Conservation (phyloP, 2,888 invertebrate species). For the Drosophila neonasuta region DNA sequence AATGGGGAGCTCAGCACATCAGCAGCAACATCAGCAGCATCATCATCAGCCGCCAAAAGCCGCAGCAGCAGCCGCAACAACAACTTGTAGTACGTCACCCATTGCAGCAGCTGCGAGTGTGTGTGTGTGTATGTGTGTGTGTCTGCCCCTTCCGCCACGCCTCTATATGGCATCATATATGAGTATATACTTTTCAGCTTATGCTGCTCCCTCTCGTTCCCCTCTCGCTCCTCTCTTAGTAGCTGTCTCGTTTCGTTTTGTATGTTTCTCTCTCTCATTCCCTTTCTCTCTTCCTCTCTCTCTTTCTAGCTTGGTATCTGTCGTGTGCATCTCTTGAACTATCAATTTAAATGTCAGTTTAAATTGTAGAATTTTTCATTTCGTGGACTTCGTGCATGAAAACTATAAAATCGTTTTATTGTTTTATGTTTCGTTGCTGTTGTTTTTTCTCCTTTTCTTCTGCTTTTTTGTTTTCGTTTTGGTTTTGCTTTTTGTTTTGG, state of each 20-base stretch:
- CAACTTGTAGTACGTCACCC: slow-evolving; percentile 53
- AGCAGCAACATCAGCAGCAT: slow-evolving; percentile 48
- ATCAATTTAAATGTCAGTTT: slow-evolving; percentile 81
- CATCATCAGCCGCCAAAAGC: slow-evolving; percentile 46
- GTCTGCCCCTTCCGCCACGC: slow-evolving; percentile 43
- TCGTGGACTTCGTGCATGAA: slow-evolving; percentile 78
- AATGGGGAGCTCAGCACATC: slow-evolving; percentile 43
- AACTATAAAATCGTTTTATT: slow-evolving; percentile 76
- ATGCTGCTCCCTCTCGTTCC: slow-evolving; percentile 10
- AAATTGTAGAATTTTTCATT: slow-evolving; percentile 80
- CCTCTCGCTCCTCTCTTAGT: background rate
- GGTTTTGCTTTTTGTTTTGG: slow-evolving; percentile 29
- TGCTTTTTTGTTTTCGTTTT: slow-evolving; percentile 19
- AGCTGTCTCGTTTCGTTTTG: slow-evolving; percentile 14
- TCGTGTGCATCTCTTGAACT: slow-evolving; percentile 81
- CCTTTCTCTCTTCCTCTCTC: background rate
- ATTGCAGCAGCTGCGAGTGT: slow-evolving; percentile 32
- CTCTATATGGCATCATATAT: slow-evolving; percentile 44
- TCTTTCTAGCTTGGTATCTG: slow-evolving; percentile 60
- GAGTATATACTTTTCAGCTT: slow-evolving; percentile 32
- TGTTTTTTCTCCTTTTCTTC: slow-evolving; percentile 6
- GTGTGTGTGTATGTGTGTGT: slow-evolving; percentile 14
- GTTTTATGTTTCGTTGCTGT: slow-evolving; percentile 56
- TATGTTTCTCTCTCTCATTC: slow-evolving; percentile 30
- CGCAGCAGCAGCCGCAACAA: slow-evolving; percentile 50